These are phyloP conservation scores for Aurelia sp. DNA, from an alignment of 30 jellyfish, hydroid and myxozoan genomes.

Conservation along the genomic window DNA sequence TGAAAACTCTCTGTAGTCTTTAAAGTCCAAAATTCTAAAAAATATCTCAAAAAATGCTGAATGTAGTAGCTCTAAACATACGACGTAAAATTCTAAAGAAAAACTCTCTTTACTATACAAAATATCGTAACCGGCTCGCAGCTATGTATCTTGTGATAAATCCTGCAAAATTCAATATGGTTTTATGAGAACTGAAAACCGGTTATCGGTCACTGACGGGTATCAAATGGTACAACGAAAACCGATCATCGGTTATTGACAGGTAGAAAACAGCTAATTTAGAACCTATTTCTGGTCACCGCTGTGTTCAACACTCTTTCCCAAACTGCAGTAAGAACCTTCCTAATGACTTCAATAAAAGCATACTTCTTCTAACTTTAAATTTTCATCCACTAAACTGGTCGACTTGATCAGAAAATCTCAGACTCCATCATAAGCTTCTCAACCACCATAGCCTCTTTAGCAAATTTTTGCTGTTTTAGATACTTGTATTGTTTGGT, in stretches of 20 bases:
- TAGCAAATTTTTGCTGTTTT: too few species aligned
- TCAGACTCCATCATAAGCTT: too few species aligned
- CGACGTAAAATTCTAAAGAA: constrained; percentile 24
- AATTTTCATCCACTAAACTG: too few species aligned
- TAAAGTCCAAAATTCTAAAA: background rate
- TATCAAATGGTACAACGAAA: background rate
- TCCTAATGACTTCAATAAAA: too few species aligned
- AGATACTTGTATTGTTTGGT: too few species aligned
- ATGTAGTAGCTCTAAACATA: constrained; percentile 1
- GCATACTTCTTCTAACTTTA: too few species aligned
- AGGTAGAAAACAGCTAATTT: too few species aligned
- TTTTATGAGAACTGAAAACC: background rate
- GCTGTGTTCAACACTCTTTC: too few species aligned
- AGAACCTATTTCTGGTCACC: too few species aligned
- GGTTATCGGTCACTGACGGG: background rate
- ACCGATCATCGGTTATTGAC: background rate
- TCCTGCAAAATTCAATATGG: background rate
- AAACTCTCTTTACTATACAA: constrained; percentile 11
- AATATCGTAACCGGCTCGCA: constrained; percentile 59
- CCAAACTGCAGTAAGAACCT: too few species aligned
- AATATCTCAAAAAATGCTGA: constrained; percentile 29
- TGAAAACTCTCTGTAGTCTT: background rate
- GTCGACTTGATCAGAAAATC: too few species aligned
- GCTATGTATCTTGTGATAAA: background rate
- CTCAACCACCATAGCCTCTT: too few species aligned